A percentile compares a stretch with the other conserved stretches of the same genome.
phyloP scores from a whole-genome alignment of 2,797 vertebrate genomes.

The Trachurus trachurus region DNA sequence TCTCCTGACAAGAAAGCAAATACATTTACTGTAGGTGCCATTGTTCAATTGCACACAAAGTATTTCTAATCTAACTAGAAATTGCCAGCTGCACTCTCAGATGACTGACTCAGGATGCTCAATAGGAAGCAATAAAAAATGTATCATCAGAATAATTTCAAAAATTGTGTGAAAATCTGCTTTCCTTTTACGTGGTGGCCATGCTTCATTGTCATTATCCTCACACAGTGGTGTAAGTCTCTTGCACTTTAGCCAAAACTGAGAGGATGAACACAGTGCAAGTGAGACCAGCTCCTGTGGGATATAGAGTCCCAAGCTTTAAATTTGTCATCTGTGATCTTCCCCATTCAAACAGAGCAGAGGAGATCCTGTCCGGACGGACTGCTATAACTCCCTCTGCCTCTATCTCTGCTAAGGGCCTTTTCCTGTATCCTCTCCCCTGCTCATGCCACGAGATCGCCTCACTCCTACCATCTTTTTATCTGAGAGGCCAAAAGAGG shows the following conservation, averaged over 20 bases:
- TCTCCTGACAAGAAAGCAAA: background rate
- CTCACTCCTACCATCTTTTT: constrained; percentile 55
- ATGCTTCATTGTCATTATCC: constrained; percentile 42
- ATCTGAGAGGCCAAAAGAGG: constrained; percentile 51
- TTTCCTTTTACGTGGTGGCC: constrained; percentile 12
- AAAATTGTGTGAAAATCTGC: too few relatives aligned
- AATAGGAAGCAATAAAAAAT: constrained; percentile 5
- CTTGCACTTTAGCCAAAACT: constrained; percentile 46
- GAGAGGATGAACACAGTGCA: constrained; percentile 48
- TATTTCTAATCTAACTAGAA: background rate
- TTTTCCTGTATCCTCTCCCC: constrained; percentile 28
- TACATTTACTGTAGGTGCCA: background rate
- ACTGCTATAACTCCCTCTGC: constrained; percentile 2
- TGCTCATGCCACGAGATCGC: background rate
- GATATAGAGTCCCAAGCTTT: constrained; percentile 29
- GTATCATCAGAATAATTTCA: background rate
- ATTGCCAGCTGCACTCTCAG: background rate
- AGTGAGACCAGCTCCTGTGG: constrained; percentile 46
- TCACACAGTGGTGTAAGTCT: constrained; percentile 19
- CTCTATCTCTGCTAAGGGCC: constrained; percentile 10
- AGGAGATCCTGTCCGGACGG: constrained; percentile 24
- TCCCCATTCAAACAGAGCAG: constrained; percentile 23
- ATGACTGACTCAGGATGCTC: background rate
- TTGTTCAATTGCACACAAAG: background rate
- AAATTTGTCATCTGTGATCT: constrained; percentile 41